phyloP scores from a whole-genome alignment of 2,113 vertebrate genomes.

The Thermophis baileyi region DNA sequence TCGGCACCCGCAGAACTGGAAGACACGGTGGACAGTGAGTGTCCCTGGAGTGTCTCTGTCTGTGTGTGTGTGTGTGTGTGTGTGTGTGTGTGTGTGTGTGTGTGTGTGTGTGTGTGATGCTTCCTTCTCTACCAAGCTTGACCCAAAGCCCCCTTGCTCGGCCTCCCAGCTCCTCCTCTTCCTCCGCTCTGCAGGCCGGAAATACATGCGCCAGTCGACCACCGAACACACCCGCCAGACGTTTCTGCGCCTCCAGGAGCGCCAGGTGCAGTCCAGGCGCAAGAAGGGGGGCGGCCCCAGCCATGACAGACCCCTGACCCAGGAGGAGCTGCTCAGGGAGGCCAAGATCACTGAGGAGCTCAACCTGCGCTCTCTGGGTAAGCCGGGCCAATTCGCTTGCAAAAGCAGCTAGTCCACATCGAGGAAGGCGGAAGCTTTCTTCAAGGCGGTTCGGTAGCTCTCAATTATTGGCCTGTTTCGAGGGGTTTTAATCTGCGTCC shows the following conservation, averaged over 20 bases:
- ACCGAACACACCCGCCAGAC: conserved; percentile 93
- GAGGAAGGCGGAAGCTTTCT: neutral
- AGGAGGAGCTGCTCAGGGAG: conserved; percentile 92
- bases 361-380: conserved; percentile 90
- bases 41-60: conserved; percentile 67
- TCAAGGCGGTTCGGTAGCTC: neutral
- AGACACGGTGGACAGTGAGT: neutral
- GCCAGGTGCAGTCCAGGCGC: conserved; percentile 88
- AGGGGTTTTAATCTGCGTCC: neutral
- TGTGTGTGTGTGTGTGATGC: neutral
- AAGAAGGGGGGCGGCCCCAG: conserved; percentile 79
- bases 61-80: too few species aligned
- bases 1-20: conserved; percentile 72
- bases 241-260: conserved; percentile 88
- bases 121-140: neutral
- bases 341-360: conserved; percentile 91
- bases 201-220: conserved; percentile 92
- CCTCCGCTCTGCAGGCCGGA: conserved; percentile 71
- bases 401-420: neutral
- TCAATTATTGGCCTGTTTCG: neutral
- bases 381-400: neutral
- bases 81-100: too few species aligned
- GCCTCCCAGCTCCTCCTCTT: neutral
- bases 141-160: neutral
- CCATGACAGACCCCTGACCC: conserved; percentile 82